phyloP scores from a whole-genome alignment of 1,140 invertebrate species.

The Plutomurus gul region DNA sequence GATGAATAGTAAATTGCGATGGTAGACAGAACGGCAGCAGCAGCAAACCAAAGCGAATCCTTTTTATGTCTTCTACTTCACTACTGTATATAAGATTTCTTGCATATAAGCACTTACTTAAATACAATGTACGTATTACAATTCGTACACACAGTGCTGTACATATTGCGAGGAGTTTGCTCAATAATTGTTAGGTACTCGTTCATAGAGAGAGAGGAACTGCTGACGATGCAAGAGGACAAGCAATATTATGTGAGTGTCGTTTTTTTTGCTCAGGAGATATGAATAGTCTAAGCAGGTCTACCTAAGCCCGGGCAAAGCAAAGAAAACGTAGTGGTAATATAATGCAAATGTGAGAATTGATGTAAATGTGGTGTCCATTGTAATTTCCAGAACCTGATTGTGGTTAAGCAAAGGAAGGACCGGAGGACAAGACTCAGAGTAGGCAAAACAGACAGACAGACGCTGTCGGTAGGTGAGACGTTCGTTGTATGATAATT shows the following conservation, averaged over 20 bases:
- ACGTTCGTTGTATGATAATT: background rate
- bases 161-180: too few relatives aligned
- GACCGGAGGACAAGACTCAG: background rate
- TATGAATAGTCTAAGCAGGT: background rate
- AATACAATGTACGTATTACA: too few relatives aligned
- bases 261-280: too few relatives aligned
- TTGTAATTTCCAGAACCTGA: background rate
- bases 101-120: too few relatives aligned
- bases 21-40: background rate
- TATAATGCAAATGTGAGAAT: slow-evolving; percentile 24
- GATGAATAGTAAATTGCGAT: background rate
- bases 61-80: background rate
- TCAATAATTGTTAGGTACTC: too few relatives aligned
- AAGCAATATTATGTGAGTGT: too few relatives aligned
- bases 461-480: slow-evolving; percentile 14
- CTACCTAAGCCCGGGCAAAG: background rate
- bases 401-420: background rate
- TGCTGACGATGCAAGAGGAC: too few relatives aligned
- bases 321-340: background rate
- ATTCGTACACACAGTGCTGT: too few relatives aligned
- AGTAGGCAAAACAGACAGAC: slow-evolving; percentile 1
- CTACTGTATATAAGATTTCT: too few relatives aligned
- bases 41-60: background rate
- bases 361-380: slow-evolving; percentile 6
- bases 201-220: too few relatives aligned